These are phyloP conservation scores for Lymantria dispar DNA, from an alignment of 2,888 invertebrate genomes.

Conservation along the genomic window DNA sequence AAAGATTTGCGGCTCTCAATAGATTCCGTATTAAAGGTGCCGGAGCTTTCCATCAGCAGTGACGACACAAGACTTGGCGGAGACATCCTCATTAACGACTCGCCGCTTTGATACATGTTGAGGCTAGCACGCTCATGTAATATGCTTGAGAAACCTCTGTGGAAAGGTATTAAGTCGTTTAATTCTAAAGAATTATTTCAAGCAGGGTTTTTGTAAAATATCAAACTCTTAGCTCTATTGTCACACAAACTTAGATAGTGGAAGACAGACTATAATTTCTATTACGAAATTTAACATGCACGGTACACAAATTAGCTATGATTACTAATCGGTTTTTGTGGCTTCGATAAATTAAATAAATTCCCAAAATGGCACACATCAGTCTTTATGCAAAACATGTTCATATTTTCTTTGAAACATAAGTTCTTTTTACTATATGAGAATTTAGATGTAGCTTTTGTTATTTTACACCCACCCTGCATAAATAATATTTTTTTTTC, in stretches of 20 bases:
- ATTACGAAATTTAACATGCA: not conserved
- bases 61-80: constrained; percentile 85
- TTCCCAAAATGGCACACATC: not conserved
- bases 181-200: not conserved
- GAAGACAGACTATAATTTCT: not conserved
- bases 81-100: constrained; percentile 75
- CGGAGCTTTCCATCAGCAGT: constrained; percentile 73
- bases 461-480: not conserved
- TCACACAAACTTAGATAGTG: not conserved
- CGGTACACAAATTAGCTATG: not conserved
- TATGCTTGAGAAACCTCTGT: constrained; percentile 63
- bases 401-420: not conserved
- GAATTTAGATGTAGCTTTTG: not conserved
- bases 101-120: constrained; percentile 75
- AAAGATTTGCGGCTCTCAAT: constrained; percentile 63
- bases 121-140: constrained; percentile 67
- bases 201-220: not conserved
- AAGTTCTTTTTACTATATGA: not conserved
- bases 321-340: not conserved
- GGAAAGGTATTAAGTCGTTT: not conserved
- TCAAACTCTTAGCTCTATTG: not conserved
- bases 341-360: too few relatives aligned
- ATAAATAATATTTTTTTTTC: too few relatives aligned
- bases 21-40: constrained; percentile 67
- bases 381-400: not conserved